A percentile compares a stretch with the other conserved stretches of the same genome.
phyloP scores from a whole-genome alignment of 2,113 vertebrate genomes.

The Pedionomus torquatus region DNA sequence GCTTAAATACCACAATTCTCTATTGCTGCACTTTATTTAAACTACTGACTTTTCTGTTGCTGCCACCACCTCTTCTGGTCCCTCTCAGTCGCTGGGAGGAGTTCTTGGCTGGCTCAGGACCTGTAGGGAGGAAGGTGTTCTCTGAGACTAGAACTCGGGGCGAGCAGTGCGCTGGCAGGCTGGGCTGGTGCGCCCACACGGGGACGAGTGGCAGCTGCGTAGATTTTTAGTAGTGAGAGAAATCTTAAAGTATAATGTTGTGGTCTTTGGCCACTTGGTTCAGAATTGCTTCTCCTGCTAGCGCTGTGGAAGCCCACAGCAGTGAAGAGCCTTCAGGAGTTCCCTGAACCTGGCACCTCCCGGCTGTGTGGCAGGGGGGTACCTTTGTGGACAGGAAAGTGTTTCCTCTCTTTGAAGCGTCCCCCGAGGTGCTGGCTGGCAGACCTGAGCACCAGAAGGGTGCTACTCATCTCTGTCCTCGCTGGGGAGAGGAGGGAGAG shows the following conservation, averaged over 20 bases:
- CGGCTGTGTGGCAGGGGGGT: slow-evolving; percentile 49
- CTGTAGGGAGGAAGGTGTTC: neutral
- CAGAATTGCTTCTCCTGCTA: neutral
- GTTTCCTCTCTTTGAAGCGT: neutral
- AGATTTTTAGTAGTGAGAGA: neutral
- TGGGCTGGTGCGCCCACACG: neutral
- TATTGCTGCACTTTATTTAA: neutral
- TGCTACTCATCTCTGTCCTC: neutral
- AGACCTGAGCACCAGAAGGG: neutral
- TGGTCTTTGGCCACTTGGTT: neutral
- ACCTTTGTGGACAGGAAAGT: slow-evolving; percentile 59
- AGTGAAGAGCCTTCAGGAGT: neutral
- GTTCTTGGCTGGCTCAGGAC: neutral
- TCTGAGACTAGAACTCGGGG: neutral
- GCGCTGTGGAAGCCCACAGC: neutral
- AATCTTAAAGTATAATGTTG: neutral
- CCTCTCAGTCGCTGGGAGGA: neutral
- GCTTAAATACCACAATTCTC: neutral
- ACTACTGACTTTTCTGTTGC: neutral
- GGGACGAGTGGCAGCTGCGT: neutral
- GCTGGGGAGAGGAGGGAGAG: neutral
- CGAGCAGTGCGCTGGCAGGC: neutral
- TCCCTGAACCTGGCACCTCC: neutral
- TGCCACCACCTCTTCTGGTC: neutral
- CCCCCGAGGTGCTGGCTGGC: neutral